Evolutionary conservation across 2,797 vertebrate species (phyloP).

Genomic region (Poecile montanus): DNA sequence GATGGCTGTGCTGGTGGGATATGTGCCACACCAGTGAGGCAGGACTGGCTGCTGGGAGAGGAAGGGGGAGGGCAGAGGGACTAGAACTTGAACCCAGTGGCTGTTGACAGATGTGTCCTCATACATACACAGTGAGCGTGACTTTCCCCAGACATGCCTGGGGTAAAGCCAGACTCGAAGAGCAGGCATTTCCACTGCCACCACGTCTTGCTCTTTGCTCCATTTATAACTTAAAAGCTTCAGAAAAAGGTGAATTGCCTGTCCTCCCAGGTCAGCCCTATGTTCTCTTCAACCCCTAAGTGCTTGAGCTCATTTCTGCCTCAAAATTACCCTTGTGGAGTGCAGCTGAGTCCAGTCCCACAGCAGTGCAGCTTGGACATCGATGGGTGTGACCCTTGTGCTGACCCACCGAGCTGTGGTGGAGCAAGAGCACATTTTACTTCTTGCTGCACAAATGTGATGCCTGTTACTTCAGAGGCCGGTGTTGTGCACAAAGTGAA

Average conservation of each 20-base stretch:
- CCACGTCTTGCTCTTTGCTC: neutral
- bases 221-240: neutral
- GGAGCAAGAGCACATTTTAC: fast-evolving
- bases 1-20: neutral
- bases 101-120: neutral
- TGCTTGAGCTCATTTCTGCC: neutral
- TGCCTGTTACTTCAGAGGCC: neutral
- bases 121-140: fast-evolving
- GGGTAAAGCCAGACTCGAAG: neutral
- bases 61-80: neutral
- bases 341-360: neutral
- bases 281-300: neutral
- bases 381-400: fast-evolving
- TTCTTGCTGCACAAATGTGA: fast-evolving
- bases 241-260: neutral
- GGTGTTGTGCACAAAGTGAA: neutral
- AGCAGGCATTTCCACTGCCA: neutral
- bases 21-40: neutral
- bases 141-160: neutral
- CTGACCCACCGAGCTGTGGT: fast-evolving
- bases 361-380: neutral
- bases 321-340: neutral
- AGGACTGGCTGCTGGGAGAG: neutral
- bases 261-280: neutral
- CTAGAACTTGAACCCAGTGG: neutral